Percentiles rank a stretch among this genome's conserved stretches.
These are phyloP conservation scores for Pseudomyrmex cubaensis DNA, from an alignment of 1,140 invertebrate genomes.

Conservation along the genomic window DNA sequence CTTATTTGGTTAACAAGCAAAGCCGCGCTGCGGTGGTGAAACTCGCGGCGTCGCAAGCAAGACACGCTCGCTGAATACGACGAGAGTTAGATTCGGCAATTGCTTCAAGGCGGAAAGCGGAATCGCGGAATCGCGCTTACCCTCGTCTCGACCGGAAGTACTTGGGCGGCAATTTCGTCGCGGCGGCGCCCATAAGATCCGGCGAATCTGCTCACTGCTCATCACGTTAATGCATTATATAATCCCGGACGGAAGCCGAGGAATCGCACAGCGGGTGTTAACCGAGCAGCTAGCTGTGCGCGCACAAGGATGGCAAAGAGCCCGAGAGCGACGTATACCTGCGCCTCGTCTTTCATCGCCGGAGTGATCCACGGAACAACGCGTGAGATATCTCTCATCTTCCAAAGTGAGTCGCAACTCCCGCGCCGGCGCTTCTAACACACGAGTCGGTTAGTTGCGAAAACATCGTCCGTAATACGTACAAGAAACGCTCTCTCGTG, in stretches of 20 bases:
- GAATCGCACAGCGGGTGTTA: conserved; percentile 39
- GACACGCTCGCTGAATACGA: neutral
- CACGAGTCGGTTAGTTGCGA: conserved; percentile 1
- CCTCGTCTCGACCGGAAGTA: conserved; percentile 27
- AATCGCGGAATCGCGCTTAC: conserved; percentile 18
- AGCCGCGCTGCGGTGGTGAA: neutral
- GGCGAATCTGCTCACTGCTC: conserved; percentile 43
- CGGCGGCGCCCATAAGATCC: conserved; percentile 8
- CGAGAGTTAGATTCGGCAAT: conserved; percentile 32
- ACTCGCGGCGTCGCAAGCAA: conserved; percentile 5
- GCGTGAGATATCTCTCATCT: conserved; percentile 40
- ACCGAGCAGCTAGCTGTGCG: neutral
- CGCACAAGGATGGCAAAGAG: neutral
- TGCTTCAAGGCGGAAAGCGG: conserved; percentile 13
- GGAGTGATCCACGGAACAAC: conserved; percentile 11
- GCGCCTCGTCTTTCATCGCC: conserved; percentile 20
- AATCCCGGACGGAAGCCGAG: conserved; percentile 36
- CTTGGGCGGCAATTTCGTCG: conserved; percentile 36
- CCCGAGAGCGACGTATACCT: conserved; percentile 18
- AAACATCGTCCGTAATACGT: neutral
- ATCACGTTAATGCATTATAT: conserved; percentile 51
- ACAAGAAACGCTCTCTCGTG: neutral
- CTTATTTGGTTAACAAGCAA: conserved; percentile 50
- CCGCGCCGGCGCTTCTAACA: neutral
- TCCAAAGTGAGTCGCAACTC: conserved; percentile 20